phyloP scores from a whole-genome alignment of 2,888 invertebrate genomes.

The Portevinia maculata region DNA sequence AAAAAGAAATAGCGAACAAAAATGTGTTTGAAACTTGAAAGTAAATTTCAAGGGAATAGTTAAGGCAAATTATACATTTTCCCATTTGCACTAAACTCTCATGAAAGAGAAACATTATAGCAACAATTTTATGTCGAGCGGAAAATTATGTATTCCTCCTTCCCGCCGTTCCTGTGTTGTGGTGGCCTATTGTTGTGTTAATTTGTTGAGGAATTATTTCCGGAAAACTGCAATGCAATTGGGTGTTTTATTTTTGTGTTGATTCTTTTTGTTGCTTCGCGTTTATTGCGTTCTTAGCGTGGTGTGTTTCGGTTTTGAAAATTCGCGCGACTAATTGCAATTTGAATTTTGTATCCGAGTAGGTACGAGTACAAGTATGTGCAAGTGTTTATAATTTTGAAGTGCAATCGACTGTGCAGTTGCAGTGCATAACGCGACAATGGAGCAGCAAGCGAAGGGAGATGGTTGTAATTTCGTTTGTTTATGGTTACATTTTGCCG shows the following conservation, averaged over 20 bases:
- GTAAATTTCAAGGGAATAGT: constrained; percentile 41
- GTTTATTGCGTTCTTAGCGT: neutral
- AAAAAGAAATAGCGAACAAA: neutral
- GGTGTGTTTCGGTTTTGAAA: constrained; percentile 14
- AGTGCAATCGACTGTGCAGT: constrained; percentile 51
- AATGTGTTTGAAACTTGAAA: neutral
- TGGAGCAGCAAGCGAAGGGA: neutral
- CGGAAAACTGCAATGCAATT: constrained; percentile 46
- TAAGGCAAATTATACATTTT: constrained; percentile 53
- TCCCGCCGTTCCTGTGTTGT: neutral
- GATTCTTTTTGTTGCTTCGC: neutral
- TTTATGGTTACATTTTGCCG: constrained; percentile 31
- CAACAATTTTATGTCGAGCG: constrained; percentile 39
- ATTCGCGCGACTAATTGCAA: constrained; percentile 42
- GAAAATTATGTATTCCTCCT: constrained; percentile 49
- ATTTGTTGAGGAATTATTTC: constrained; percentile 63
- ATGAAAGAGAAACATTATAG: constrained; percentile 44
- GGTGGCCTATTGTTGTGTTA: constrained; percentile 31
- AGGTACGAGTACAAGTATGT: constrained; percentile 6
- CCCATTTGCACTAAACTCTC: neutral
- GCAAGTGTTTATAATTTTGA: constrained; percentile 46
- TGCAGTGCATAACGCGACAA: constrained; percentile 5
- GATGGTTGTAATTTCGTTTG: constrained; percentile 11
- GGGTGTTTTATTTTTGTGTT: neutral
- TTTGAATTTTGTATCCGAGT: constrained; percentile 45